A percentile compares a stretch with the other conserved stretches of the same genome.
Conservation (phyloP, 2,797 vertebrate species). For the Fistularia commersonii region DNA sequence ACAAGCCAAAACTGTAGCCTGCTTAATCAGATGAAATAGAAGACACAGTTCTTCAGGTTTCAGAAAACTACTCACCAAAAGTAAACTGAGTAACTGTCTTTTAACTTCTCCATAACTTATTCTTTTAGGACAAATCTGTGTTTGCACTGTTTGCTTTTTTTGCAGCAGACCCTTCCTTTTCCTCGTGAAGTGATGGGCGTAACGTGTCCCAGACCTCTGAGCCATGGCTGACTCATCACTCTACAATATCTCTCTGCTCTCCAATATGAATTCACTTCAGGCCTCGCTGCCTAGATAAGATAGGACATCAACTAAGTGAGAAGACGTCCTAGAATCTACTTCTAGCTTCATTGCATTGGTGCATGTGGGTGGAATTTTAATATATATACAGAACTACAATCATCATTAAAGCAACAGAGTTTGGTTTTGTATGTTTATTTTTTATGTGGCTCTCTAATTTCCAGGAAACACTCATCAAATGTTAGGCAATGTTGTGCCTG, state of each 20-base stretch:
- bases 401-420: constrained; percentile 2
- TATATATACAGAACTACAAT: constrained; percentile 11
- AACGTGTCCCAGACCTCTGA: constrained; percentile 46
- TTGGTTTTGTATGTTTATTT: not conserved
- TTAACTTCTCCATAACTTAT: constrained; percentile 25
- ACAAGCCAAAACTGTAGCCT: too few relatives aligned
- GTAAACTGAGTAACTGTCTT: constrained; percentile 16
- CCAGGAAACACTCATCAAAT: too few relatives aligned
- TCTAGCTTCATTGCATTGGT: constrained; percentile 9
- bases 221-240: constrained; percentile 64
- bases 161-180: constrained; percentile 15
- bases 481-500: not conserved
- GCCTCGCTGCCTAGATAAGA: constrained; percentile 39
- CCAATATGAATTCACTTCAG: constrained; percentile 53
- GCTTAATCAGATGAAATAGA: not conserved
- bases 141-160: constrained; percentile 19
- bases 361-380: constrained; percentile 23
- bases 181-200: constrained; percentile 41
- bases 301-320: constrained; percentile 28
- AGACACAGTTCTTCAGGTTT: not conserved
- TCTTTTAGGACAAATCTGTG: constrained; percentile 27
- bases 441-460: not conserved
- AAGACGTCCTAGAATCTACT: constrained; percentile 39
- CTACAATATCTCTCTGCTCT: constrained; percentile 26
- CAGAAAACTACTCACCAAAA: constrained; percentile 15